Base-by-base conservation (phyloP, 1,140 invertebrate species). In the Drosophila ogumai region DNA sequence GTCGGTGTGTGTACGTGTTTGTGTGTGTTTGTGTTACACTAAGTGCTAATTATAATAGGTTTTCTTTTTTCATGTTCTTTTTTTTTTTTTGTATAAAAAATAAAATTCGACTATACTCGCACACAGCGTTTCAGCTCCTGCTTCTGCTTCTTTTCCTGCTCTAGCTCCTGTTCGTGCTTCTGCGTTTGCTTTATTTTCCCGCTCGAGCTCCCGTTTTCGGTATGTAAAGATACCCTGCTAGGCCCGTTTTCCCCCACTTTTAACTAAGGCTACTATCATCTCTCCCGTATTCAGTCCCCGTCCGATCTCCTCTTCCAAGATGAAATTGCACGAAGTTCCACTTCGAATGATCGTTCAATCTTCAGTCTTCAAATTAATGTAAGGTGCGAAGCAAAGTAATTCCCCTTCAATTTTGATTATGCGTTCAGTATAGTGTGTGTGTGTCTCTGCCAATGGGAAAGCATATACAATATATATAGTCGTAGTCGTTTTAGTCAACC, bases 351-450 rank as follows among this genome's bases (percentile, higher is more conserved):
- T 73, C 52, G 80, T 61, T 73, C 52, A 55, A 55, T 55, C 46
- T 47, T 47, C 84, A 87, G 84, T 87, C 84, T 88, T 87, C n/a
- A 87, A 87, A 82, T 90, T 61, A 88, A 87, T 79, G 63, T 75
- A 86, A 86, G 25, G 19, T 68, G 65, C 60, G 44, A 56, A 71
- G 64, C 32, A 71, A 69, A 66, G 28, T 71, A 52, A 34, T 34
- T 36, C 17, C 50, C 31, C 50, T 40, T 55, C 13, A 86, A 87
- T 87, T 86, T 86, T 86, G 82, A 86, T 86, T 86, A 72, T 81
- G 41, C 72, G 46, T 84, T 75, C n/a, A 19, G 50, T 50, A 10
- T 60, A 59, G 38, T 66, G 49, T 61, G 43, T 47, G 7, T 47
- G 13, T 28, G 46, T 47, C 25, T 56, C n/a, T 34, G 68, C 78